Percentiles rank a stretch among this genome's conserved stretches.
Evolutionary conservation across 2,113 vertebrate genomes (phyloP).

Genomic region (Bos indicus): DNA sequence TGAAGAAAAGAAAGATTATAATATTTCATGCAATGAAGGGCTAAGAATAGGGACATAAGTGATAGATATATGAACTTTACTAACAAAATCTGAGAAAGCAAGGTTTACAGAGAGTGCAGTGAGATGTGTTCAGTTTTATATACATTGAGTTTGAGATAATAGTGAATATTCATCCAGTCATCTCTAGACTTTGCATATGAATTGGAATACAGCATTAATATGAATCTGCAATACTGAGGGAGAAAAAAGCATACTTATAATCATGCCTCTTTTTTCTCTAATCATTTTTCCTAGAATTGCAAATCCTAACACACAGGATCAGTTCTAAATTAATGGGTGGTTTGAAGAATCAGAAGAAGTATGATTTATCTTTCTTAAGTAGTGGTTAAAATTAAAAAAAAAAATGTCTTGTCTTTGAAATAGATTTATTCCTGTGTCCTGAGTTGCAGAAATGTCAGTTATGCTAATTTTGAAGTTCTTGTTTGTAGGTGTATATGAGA

Average conservation of each 20-base stretch:
- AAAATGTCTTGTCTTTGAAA: not conserved
- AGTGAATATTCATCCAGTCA: not conserved
- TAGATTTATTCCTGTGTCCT: not conserved
- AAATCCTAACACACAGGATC: not conserved
- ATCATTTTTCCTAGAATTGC: not conserved
- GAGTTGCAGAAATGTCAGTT: not conserved
- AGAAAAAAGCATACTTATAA: not conserved
- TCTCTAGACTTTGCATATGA: not conserved
- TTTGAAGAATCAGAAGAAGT: not conserved
- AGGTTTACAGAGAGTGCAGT: not conserved
- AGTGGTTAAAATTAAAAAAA: not conserved
- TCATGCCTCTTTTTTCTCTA: not conserved
- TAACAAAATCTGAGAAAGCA: not conserved
- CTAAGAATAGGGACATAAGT: not conserved
- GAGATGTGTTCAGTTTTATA: not conserved
- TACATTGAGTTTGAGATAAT: not conserved
- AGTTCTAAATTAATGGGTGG: not conserved
- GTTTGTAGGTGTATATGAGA: not conserved
- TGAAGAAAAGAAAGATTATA: not conserved
- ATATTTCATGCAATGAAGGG: not conserved
- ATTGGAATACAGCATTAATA: not conserved
- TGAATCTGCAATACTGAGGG: not conserved
- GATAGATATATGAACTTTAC: not conserved
- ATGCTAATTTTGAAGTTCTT: not conserved
- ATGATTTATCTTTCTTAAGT: not conserved